Evolutionary conservation across 2,113 vertebrate species (phyloP).

Genomic region (Eurypyga helias): DNA sequence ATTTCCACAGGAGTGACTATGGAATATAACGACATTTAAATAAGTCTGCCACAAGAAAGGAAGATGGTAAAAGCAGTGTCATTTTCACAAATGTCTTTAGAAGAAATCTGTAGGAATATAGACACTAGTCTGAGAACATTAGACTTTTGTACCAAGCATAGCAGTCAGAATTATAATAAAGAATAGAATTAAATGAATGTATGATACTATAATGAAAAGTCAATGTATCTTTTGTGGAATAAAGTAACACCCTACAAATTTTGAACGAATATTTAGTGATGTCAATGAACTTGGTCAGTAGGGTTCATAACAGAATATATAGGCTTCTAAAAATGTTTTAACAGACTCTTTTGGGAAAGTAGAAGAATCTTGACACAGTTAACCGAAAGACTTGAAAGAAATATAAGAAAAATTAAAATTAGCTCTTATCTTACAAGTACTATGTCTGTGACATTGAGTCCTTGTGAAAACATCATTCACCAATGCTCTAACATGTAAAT

Average conservation of each 20-base stretch:
- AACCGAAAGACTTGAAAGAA: not conserved
- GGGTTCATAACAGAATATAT: not conserved
- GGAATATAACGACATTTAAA: not conserved
- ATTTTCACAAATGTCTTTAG: not conserved
- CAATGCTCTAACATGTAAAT: not conserved
- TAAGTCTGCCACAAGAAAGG: not conserved
- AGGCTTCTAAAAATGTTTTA: not conserved
- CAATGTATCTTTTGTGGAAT: not conserved
- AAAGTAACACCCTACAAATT: not conserved
- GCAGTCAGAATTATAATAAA: not conserved
- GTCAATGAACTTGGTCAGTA: not conserved
- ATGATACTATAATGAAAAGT: not conserved
- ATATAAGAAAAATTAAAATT: not conserved
- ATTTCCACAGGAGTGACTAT: not conserved
- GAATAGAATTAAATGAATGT: not conserved
- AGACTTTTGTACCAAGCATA: not conserved
- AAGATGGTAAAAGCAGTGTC: not conserved
- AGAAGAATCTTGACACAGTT: not conserved
- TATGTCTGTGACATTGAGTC: not conserved
- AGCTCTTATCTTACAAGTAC: not conserved
- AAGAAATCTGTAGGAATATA: not conserved
- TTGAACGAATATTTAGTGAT: not conserved
- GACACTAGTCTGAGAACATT: not conserved
- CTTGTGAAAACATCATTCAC: not conserved
- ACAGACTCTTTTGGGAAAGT: accelerated